Evolutionary conservation across 2,797 vertebrate genomes (phyloP).

Genomic region (Poeciliopsis turneri): DNA sequence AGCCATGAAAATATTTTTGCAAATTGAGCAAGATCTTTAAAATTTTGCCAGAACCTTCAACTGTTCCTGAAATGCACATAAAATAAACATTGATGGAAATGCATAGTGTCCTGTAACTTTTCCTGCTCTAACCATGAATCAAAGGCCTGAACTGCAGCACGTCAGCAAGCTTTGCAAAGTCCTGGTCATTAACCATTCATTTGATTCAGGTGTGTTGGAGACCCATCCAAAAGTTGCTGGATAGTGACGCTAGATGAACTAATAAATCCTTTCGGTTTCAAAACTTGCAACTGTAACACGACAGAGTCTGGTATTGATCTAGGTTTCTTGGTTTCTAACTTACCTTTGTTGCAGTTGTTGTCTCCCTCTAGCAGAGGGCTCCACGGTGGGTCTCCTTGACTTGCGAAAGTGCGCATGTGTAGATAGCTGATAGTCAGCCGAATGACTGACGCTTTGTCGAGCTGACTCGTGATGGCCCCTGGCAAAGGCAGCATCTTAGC

Average conservation of each 20-base stretch:
- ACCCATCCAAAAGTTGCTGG: too few relatives aligned
- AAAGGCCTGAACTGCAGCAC: neutral
- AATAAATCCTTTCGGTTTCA: too few relatives aligned
- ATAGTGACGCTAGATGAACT: too few relatives aligned
- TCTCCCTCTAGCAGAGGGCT: constrained; percentile 81
- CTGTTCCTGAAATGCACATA: too few relatives aligned
- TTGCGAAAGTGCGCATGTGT: constrained; percentile 91
- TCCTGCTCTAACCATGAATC: neutral
- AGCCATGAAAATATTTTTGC: too few relatives aligned
- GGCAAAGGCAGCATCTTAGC: constrained; percentile 91
- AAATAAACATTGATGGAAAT: too few relatives aligned
- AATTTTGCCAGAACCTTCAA: too few relatives aligned
- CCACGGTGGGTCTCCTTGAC: constrained; percentile 90
- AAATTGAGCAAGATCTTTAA: too few relatives aligned
- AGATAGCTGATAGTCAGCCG: constrained; percentile 93
- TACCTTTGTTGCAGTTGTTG: constrained; percentile 83
- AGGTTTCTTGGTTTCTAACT: constrained; percentile 28
- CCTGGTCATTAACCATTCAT: too few relatives aligned
- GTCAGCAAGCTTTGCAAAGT: neutral
- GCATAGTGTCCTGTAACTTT: neutral
- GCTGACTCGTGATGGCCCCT: constrained; percentile 91
- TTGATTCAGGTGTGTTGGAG: too few relatives aligned
- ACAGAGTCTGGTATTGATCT: neutral
- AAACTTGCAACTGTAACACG: neutral
- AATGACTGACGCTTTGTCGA: constrained; percentile 93